Evolutionary conservation across 2,888 invertebrate species (phyloP).

Genomic region (Geophilus truncorum): DNA sequence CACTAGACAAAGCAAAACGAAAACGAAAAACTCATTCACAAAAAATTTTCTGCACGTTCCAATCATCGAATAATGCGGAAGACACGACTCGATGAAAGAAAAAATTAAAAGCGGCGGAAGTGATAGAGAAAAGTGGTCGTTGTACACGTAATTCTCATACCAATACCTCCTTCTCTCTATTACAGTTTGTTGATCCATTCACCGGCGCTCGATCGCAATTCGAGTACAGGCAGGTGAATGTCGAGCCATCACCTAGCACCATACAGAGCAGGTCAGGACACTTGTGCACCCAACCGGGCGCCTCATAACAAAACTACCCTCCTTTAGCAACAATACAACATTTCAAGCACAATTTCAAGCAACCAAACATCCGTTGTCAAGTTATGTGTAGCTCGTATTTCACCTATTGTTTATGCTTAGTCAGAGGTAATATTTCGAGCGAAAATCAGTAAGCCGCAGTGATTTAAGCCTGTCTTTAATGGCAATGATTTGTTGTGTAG

Average conservation of each 20-base stretch:
- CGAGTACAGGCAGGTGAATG: conserved; percentile 14
- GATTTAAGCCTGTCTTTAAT: not conserved
- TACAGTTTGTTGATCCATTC: conserved; percentile 27
- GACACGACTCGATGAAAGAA: not conserved
- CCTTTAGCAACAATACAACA: not conserved
- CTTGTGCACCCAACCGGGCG: conserved; percentile 21
- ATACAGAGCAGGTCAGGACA: conserved; percentile 22
- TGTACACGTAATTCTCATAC: not conserved
- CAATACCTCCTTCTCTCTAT: conserved; percentile 8
- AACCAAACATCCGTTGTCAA: too few relatives aligned
- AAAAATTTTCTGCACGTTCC: not conserved
- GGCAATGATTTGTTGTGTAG: not conserved
- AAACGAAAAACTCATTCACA: not conserved
- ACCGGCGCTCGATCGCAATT: not conserved
- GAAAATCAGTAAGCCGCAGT: not conserved
- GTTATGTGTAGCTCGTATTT: too few relatives aligned
- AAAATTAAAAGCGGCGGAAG: not conserved
- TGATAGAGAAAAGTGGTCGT: not conserved
- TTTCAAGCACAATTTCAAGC: too few relatives aligned
- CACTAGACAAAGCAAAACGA: not conserved
- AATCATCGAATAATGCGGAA: conserved; percentile 7
- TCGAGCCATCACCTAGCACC: conserved; percentile 22
- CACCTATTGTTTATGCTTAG: not conserved
- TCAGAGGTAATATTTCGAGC: not conserved
- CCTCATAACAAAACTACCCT: not conserved